Percentiles rank a stretch among this genome's conserved stretches.
These are phyloP conservation scores for Hypsibius dujardini DNA, from an alignment of 1,140 invertebrate genomes.

Conservation along the genomic window DNA sequence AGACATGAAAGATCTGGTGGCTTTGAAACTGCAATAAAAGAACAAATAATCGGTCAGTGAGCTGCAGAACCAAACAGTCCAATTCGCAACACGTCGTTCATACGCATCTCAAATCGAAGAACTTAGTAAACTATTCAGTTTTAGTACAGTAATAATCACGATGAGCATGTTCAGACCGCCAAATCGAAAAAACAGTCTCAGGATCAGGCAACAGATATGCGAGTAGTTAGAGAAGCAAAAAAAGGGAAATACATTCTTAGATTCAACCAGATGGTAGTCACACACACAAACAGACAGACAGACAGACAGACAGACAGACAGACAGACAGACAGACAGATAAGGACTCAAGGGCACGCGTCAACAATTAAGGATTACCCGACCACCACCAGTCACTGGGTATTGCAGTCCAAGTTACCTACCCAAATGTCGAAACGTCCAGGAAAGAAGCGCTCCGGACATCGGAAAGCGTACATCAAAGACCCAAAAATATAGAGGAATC, in stretches of 20 bases:
- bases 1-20: conserved; percentile 93
- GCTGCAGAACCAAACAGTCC: too few species aligned
- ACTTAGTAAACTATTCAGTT: too few species aligned
- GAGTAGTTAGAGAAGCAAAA: background rate
- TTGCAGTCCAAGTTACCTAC: conserved; percentile 39
- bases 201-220: conserved; percentile 21
- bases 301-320: background rate
- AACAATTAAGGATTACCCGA: too few species aligned
- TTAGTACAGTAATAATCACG: too few species aligned
- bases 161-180: too few species aligned
- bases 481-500: conserved; percentile 76
- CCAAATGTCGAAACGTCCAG: conserved; percentile 98
- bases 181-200: too few species aligned
- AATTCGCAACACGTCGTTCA: too few species aligned
- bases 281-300: too few species aligned
- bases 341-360: conserved; percentile 30
- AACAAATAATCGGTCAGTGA: conserved; percentile 21
- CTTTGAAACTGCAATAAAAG: conserved; percentile 63
- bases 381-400: background rate
- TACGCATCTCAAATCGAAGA: too few species aligned
- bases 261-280: too few species aligned
- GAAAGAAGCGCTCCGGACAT: conserved; percentile 90
- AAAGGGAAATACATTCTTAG: background rate
- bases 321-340: too few species aligned
- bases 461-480: conserved; percentile 82